Percentiles rank a stretch among this genome's conserved stretches.
Conservation (phyloP, 2,888 invertebrate genomes). For the Auanema sp. region DNA sequence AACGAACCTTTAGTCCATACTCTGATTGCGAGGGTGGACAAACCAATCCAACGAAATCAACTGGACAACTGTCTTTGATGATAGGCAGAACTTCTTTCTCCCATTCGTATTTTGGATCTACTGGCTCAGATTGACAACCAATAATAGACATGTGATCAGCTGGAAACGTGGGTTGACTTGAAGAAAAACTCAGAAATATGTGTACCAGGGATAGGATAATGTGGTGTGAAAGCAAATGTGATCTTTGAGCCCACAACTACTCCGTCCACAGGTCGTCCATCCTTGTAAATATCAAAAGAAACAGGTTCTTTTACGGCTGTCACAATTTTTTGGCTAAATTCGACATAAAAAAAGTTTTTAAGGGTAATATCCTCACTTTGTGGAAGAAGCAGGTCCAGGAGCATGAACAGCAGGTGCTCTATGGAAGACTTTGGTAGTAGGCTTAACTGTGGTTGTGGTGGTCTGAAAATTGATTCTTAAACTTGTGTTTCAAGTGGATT, state of each 20-base stretch:
- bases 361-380: too few relatives aligned
- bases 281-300: slow-evolving; percentile 63
- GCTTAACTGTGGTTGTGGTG: slow-evolving; percentile 13
- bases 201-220: slow-evolving; percentile 53
- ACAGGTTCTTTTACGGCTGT: slow-evolving; percentile 36
- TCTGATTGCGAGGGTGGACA: slow-evolving; percentile 61
- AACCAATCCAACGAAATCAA: slow-evolving; percentile 63
- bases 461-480: too few relatives aligned
- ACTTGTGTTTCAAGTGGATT: neutral
- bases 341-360: too few relatives aligned
- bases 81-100: slow-evolving; percentile 63
- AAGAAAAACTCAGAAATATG: too few relatives aligned
- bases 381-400: slow-evolving; percentile 15
- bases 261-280: slow-evolving; percentile 61
- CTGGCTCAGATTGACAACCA: slow-evolving; percentile 64
- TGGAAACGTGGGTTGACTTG: slow-evolving; percentile 23
- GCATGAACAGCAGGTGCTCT: slow-evolving; percentile 11
- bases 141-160: slow-evolving; percentile 60
- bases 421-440: slow-evolving; percentile 8
- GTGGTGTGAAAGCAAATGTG: slow-evolving; percentile 61
- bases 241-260: slow-evolving; percentile 64
- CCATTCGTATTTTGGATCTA: slow-evolving; percentile 61
- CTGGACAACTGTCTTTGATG: slow-evolving; percentile 53
- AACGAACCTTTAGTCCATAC: slow-evolving; percentile 52
- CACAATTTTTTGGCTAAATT: neutral